Base-by-base conservation (phyloP, 2,888 invertebrate species). In the Hedychridium roseum region DNA sequence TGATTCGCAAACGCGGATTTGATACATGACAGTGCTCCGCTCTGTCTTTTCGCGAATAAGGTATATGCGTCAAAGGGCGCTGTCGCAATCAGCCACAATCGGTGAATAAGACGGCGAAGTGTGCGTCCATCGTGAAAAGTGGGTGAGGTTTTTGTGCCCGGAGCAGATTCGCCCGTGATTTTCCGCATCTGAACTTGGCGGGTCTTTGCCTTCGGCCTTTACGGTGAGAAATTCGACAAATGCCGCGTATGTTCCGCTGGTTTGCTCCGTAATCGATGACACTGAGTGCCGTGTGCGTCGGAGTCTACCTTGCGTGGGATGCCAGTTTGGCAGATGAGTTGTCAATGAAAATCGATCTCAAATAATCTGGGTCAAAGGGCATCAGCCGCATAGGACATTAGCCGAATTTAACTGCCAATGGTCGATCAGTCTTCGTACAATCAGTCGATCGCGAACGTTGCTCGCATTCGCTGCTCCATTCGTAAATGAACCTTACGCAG, bases 331-430 rank as follows among this genome's bases (percentile, higher is more conserved):
- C 69, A 64, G 60, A 45, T 47, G 34, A 67, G 43, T 71, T 70
- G 72, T 75, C 73, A 76, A 76, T 75, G 76, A 74, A 74, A 76
- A 76, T 72, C 70, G 64, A 73, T 72, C 61, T 61, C 51, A 51
- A 71, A 66, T 67, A 66, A 73, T 72, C 53, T 68, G 64, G 74
- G 73, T 67, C 68, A 71, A 66, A 70, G 76, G 68, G 70, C 71
- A 75, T 74, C 70, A 69, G 68, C 69, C 74, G 64, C 58, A 54
- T 76, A 71, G 73, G 71, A 75, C 57, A 57, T 37, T 54, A 68
- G 75, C 71, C 71, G 68, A 68, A 67, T 64, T 68, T 64, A 58
- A 65, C 64, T 60, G 50, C 56, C 56, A 49, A 47, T 66, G 57
- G 57, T 52, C 66, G 57, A 54, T 38, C 55, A 45, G 54, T 50